Evolutionary conservation across 1,140 invertebrate species (phyloP).

Genomic region (Drosophila lacteicornis): DNA sequence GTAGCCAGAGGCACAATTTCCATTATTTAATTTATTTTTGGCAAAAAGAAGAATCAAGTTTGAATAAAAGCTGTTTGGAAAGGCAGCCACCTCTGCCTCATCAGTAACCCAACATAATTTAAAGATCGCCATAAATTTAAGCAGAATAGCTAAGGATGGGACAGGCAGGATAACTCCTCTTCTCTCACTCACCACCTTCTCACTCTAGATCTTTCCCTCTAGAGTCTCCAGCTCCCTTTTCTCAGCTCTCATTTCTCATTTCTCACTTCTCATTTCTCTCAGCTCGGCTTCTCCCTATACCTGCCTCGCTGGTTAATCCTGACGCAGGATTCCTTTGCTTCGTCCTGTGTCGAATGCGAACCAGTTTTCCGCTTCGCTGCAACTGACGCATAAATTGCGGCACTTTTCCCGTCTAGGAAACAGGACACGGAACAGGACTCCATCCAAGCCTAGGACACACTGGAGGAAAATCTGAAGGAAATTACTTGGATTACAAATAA

Average conservation of each 20-base stretch:
- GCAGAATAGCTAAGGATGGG: neutral
- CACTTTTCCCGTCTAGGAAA: slow-evolving; percentile 35
- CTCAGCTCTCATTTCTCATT: neutral
- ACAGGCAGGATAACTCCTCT: neutral
- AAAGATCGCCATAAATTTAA: no score
- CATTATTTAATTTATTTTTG: neutral
- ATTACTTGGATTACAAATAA: neutral
- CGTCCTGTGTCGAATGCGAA: slow-evolving; percentile 71
- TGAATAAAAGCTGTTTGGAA: no score
- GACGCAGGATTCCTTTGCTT: slow-evolving; percentile 33
- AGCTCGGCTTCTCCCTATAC: slow-evolving; percentile 22
- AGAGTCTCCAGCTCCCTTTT: neutral
- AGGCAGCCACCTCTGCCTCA: no score
- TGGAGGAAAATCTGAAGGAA: neutral
- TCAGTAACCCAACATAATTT: no score
- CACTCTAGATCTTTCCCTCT: neutral
- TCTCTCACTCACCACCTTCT: slow-evolving; percentile 8
- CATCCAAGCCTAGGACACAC: neutral
- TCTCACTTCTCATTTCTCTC: slow-evolving; percentile 7
- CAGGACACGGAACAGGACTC: slow-evolving; percentile 23
- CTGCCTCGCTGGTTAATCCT: slow-evolving; percentile 30
- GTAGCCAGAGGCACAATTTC: neutral
- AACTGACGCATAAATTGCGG: slow-evolving; percentile 79
- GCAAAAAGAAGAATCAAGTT: no score
- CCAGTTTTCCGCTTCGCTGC: slow-evolving; percentile 78